These are phyloP conservation scores for Trilocha varians DNA, from an alignment of 2,888 invertebrate genomes.

Conservation along the genomic window DNA sequence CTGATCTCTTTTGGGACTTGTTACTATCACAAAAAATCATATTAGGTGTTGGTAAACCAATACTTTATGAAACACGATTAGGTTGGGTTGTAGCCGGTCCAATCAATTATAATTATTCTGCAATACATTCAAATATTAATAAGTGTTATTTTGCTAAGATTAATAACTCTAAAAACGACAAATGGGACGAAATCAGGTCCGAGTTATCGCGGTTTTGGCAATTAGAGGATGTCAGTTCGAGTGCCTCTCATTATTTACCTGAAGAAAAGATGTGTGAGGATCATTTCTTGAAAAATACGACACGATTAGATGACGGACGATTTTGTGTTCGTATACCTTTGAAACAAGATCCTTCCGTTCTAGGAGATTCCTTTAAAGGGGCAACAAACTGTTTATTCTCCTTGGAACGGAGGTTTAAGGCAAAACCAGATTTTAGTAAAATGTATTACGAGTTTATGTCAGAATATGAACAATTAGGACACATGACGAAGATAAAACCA, in stretches of 20 bases:
- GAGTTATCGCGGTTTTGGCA: conserved; percentile 12
- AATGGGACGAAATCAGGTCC: not conserved
- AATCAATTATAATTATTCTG: not conserved
- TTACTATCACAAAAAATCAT: conserved; percentile 5
- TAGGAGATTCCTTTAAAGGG: conserved; percentile 16
- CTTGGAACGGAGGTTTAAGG: conserved; percentile 11
- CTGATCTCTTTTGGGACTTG: conserved; percentile 13
- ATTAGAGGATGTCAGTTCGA: conserved; percentile 11
- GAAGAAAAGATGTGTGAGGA: conserved; percentile 19
- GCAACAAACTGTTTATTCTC: conserved; percentile 14
- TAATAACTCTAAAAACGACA: not conserved
- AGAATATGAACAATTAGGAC: conserved; percentile 15
- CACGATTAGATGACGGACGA: conserved; percentile 15
- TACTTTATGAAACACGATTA: conserved; percentile 8
- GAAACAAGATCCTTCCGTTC: conserved; percentile 9
- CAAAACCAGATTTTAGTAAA: conserved; percentile 4
- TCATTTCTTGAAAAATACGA: conserved; percentile 18
- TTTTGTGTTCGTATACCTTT: conserved; percentile 18
- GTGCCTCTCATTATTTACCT: conserved; percentile 5
- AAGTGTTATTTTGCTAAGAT: conserved; percentile 6
- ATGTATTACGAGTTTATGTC: conserved; percentile 16
- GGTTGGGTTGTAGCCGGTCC: conserved; percentile 12
- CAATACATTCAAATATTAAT: conserved; percentile 1
- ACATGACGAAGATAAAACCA: conserved; percentile 12
- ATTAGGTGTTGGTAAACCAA: conserved; percentile 4